These are phyloP conservation scores for Rhyzopertha dominica DNA, from an alignment of 1,140 invertebrate species.

Conservation along the genomic window DNA sequence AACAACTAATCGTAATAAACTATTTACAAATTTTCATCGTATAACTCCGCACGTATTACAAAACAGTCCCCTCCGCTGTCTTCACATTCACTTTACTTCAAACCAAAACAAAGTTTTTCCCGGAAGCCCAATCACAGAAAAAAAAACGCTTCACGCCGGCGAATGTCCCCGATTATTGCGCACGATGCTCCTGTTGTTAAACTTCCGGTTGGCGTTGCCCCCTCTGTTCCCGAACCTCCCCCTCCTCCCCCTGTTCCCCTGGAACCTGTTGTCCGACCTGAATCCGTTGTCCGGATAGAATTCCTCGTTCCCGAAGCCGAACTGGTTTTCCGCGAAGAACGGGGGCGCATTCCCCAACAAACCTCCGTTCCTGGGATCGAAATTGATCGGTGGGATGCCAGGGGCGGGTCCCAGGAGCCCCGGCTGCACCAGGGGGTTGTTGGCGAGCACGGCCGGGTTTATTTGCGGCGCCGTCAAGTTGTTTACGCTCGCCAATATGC, in stretches of 20 bases:
- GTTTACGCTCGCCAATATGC: constrained; percentile 32
- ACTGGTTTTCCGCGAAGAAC: constrained; percentile 21
- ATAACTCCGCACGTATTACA: too few species aligned
- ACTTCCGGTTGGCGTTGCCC: constrained; percentile 24
- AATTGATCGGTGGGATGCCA: constrained; percentile 38
- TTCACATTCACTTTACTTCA: too few species aligned
- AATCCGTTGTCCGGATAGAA: constrained; percentile 27
- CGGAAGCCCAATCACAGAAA: too few species aligned
- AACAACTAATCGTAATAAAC: too few species aligned
- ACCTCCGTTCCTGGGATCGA: constrained; percentile 37
- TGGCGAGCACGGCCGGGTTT: constrained; percentile 9
- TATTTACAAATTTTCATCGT: too few species aligned
- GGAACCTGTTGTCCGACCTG: constrained; percentile 9
- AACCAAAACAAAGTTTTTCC: too few species aligned
- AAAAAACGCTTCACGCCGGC: constrained; percentile 21
- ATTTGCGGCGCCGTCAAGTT: constrained; percentile 23
- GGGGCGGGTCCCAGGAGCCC: constrained; percentile 41
- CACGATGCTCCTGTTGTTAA: constrained; percentile 23
- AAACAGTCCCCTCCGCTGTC: too few species aligned
- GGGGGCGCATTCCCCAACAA: constrained; percentile 37
- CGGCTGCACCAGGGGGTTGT: constrained; percentile 29
- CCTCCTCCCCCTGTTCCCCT: constrained; percentile 16
- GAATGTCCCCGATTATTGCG: constrained; percentile 26
- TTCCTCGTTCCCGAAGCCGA: constrained; percentile 27
- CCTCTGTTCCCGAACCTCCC: constrained; percentile 20